Base-by-base conservation (phyloP, 2,888 invertebrate genomes). In the Sialis fuliginosa region DNA sequence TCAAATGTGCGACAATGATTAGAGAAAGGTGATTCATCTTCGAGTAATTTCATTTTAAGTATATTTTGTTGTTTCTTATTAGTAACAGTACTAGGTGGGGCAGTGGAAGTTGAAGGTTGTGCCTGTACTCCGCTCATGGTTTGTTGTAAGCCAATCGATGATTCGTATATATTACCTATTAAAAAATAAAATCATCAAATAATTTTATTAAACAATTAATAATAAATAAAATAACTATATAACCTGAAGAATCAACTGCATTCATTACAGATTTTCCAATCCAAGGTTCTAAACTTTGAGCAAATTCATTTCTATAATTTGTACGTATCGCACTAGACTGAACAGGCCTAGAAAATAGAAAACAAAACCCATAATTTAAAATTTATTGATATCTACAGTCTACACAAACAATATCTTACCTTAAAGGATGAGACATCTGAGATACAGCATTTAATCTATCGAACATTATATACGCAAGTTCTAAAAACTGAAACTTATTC, bases 401-500 rank as follows among this genome's bases (percentile, higher is more conserved):
- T 30, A 8, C 31, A 2, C 30, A 32, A 33, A 22, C n/a, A 32
- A 8, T 4, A 42, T 43, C 52, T 55, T 58, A 70, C 71, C 74
- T 69, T 39, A 74, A 67, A 1, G 76, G 73, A 57, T 75, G 74
- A 42, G 75, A 74, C 35, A 78, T 65, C 55, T 78, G 77, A 1
- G 79, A 75, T 8, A 81, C 78, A 12, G 76, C 71, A 42, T 73
- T 68, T 46, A 81, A 62, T 43, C 81, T 66, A 52, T 79, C 79
- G 56, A 81, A 72, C 62, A 81, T 68, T 4, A 74, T 74, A 56
- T 77, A 78, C 13, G 75, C 78, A 48, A 81, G 62, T 57, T 80
- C 81, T 43, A 84, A 68, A 60, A 83, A 81, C 59, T 84, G 82
- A 57, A 79, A 79, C 59, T 81, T 81, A 54, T 78, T 80, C 4